A percentile compares a stretch with the other conserved stretches of the same genome.
Evolutionary conservation across 2,113 vertebrate genomes (phyloP).

Genomic region (Xiphias gladius): DNA sequence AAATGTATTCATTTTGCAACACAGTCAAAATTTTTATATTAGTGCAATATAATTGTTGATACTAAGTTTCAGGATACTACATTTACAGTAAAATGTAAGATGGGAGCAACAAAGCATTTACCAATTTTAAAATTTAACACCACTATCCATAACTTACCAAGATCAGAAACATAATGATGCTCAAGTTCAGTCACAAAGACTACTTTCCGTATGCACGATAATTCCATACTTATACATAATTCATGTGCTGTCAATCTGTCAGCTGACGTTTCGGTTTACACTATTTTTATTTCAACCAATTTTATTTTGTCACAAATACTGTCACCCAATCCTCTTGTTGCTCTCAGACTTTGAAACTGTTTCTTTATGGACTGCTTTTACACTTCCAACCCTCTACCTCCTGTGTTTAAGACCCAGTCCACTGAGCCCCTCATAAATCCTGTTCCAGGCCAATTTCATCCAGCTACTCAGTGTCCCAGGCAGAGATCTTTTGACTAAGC

Average conservation of each 20-base stretch:
- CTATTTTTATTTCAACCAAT: conserved; percentile 3
- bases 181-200: neutral
- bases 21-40: neutral
- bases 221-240: conserved; percentile 6
- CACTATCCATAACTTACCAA: neutral
- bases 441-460: conserved; percentile 15
- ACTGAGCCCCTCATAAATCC: conserved; percentile 21
- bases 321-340: neutral
- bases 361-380: conserved; percentile 1
- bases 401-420: conserved; percentile 13
- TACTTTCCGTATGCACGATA: conserved; percentile 24
- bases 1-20: neutral
- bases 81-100: neutral
- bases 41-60: neutral
- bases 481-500: neutral
- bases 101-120: neutral
- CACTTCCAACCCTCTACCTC: neutral
- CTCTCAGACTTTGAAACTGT: neutral
- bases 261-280: conserved; percentile 2
- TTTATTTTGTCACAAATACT: conserved; percentile 12
- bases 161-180: neutral
- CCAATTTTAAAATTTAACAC: neutral
- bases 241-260: conserved; percentile 26
- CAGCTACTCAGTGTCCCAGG: neutral
- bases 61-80: neutral